Evolutionary conservation across 2,888 invertebrate species (phyloP).

Genomic region (Metacarcinus magister): DNA sequence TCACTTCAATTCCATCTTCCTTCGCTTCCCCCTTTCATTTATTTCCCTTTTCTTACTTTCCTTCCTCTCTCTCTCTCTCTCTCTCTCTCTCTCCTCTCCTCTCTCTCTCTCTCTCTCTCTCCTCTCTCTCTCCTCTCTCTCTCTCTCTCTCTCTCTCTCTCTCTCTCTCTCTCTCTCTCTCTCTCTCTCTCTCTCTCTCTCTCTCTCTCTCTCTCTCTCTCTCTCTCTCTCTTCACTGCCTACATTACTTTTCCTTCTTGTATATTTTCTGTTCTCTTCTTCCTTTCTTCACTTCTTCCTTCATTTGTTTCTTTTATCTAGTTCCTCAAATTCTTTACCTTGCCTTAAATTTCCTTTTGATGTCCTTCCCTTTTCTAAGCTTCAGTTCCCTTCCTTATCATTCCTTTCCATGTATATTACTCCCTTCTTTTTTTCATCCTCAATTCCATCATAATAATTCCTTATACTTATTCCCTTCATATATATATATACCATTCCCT

Average conservation of each 20-base stretch:
- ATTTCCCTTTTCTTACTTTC: neutral
- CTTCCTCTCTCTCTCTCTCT: neutral
- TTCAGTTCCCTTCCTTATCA: too few species aligned
- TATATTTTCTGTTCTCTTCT: neutral
- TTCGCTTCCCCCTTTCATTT: neutral
- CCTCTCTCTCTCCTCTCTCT: neutral
- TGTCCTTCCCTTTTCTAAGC: too few species aligned
- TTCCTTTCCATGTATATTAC: too few species aligned
- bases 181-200: neutral
- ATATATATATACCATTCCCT: too few species aligned
- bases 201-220: neutral
- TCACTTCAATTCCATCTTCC: neutral
- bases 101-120: neutral
- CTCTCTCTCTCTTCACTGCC: neutral
- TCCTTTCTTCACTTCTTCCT: neutral
- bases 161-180: neutral
- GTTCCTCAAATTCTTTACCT: neutral
- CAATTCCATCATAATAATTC: too few species aligned
- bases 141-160: neutral
- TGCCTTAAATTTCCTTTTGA: neutral
- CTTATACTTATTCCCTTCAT: too few species aligned
- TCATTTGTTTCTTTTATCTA: neutral
- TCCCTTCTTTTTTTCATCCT: too few species aligned
- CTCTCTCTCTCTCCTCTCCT: neutral
- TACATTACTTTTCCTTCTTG: neutral